These are phyloP conservation scores for Crypturellus undulatus DNA, from an alignment of 2,113 vertebrate species.

Conservation along the genomic window DNA sequence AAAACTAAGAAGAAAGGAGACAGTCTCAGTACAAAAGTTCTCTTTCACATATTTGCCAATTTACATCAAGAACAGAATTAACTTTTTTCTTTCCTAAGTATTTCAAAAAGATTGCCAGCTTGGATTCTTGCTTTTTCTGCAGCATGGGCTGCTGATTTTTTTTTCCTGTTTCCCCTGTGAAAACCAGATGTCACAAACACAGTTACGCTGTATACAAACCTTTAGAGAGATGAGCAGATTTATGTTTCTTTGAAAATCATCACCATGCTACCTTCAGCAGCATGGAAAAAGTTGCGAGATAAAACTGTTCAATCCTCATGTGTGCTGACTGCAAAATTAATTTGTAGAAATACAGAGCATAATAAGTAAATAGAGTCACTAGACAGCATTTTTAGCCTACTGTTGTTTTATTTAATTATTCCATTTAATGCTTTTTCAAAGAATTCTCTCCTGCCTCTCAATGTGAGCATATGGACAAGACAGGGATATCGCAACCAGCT, in stretches of 20 bases:
- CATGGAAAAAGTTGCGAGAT: not conserved
- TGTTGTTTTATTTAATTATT: not conserved
- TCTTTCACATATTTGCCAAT: not conserved
- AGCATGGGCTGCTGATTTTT: not conserved
- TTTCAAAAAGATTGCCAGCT: not conserved
- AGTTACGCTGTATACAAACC: not conserved
- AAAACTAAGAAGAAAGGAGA: not conserved
- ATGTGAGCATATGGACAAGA: not conserved
- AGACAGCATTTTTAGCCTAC: not conserved
- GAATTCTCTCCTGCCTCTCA: not conserved
- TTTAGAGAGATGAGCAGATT: not conserved
- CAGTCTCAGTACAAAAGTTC: not conserved
- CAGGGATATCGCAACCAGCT: not conserved
- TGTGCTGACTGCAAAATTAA: not conserved
- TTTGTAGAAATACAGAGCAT: not conserved
- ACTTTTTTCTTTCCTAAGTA: accelerated
- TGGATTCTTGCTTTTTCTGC: not conserved
- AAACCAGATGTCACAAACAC: not conserved
- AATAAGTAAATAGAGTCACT: not conserved
- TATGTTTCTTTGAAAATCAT: conserved; percentile 19
- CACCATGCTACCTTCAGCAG: not conserved
- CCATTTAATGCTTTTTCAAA: not conserved
- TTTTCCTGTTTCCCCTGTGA: not conserved
- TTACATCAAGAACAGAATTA: not conserved
- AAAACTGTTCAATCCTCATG: not conserved